Evolutionary conservation across 1,140 invertebrate species (phyloP), one percentile per base, ranked within the genome.

Genomic region (Eriocheir sinensis): DNA sequence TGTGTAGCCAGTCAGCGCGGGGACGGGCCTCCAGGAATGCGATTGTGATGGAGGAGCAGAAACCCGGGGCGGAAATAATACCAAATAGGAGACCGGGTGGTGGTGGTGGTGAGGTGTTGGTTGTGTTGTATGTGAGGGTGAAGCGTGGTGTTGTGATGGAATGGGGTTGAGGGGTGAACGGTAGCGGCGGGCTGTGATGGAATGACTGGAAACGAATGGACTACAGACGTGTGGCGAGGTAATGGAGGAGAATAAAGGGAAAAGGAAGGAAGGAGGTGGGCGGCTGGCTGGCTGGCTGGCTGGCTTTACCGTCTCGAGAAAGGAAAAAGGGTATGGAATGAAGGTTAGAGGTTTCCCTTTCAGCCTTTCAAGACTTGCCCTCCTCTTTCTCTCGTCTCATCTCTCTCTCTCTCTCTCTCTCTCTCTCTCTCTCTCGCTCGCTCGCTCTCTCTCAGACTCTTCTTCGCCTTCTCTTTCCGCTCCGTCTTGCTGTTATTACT

Each of bases 241-340:
- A 72, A 72, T 72, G 60, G 60, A 72, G 60, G 60, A 72, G 60
- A 72, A 72, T 72, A 72, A n/a, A 72, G n/a, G 60, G 60, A n/a
- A n/a, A 21, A n/a, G 8, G 60, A n/a, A 21, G 60, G 60, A n/a
- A 72, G 60, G 60, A n/a, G 27, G n/a, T 72, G 60, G 60, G 60
- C 12, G 21, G 48, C 12, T 17, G 48, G n/a, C n/a, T 21, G 21
- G 60, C 4, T 21, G 21, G 60, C 4, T n/a, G 60, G n/a, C 60
- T 72, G 60, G 60, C n/a, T 72, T 21, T 72, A n/a, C n/a, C n/a
- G n/a, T n/a, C n/a, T n/a, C n/a, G n/a, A n/a, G n/a, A n/a, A n/a
- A n/a, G n/a, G n/a, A n/a, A n/a, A 53, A n/a, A n/a, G n/a, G 60
- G 60, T n/a, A 72, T n/a, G 60, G 60, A n/a, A 1, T 72, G 60